Evolutionary conservation across 2,888 invertebrate genomes (phyloP).

Genomic region (Allygus modestus): DNA sequence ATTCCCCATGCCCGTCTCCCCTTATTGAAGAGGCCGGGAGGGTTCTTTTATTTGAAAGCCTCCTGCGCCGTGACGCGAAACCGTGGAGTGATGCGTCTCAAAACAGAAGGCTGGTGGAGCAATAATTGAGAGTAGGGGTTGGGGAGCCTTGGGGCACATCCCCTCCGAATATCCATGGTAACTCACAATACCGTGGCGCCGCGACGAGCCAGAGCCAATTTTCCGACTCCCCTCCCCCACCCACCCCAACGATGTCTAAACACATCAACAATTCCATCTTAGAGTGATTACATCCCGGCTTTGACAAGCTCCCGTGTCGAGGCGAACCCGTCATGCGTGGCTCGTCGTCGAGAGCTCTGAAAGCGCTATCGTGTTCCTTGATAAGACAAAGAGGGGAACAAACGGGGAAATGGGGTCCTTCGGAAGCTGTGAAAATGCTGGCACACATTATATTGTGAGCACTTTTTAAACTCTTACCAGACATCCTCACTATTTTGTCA

Average conservation of each 20-base stretch:
- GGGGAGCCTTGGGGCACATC: conserved; percentile 18
- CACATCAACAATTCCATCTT: conserved; percentile 56
- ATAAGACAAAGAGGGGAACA: neutral
- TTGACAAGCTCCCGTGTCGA: conserved; percentile 6
- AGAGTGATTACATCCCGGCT: conserved; percentile 35
- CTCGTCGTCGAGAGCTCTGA: neutral
- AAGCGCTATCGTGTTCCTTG: neutral
- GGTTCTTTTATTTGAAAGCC: conserved; percentile 34
- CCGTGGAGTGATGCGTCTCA: neutral
- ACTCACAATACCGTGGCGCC: conserved; percentile 37
- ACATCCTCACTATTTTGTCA: too few species aligned
- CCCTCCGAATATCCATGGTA: conserved; percentile 7
- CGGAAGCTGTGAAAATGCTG: neutral
- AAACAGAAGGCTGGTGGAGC: conserved; percentile 18
- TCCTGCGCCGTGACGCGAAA: neutral
- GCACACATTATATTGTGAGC: too few species aligned
- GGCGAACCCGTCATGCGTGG: neutral
- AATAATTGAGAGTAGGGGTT: conserved; percentile 19
- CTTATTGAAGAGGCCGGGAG: neutral
- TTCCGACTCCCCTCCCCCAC: conserved; percentile 38
- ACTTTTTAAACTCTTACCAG: too few species aligned
- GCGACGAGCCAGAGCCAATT: conserved; percentile 17
- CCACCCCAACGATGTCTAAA: conserved; percentile 10
- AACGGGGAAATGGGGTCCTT: too few species aligned
- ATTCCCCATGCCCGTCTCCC: neutral